Conservation (phyloP, 1,140 invertebrate species). For the Drosophila chauvacae region DNA sequence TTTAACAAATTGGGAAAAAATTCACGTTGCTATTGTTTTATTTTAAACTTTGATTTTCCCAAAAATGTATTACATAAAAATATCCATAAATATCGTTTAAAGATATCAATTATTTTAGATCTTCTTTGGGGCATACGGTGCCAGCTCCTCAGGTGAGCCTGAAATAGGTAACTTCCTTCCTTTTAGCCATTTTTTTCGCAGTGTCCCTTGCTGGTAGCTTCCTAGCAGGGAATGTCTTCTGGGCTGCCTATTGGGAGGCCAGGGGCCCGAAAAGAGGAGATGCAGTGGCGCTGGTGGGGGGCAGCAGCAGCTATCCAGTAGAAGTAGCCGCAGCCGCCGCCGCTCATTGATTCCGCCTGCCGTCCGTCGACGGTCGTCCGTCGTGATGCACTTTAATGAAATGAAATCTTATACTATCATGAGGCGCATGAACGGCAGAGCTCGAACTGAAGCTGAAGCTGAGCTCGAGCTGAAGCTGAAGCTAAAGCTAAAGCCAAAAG, state of each 20-base stretch:
- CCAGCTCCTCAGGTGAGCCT: not conserved
- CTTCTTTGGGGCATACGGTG: no score
- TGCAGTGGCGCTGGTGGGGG: not conserved
- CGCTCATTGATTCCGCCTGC: slow-evolving; percentile 77
- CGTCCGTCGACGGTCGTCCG: slow-evolving; percentile 59
- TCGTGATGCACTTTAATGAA: slow-evolving; percentile 83
- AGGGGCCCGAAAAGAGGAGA: slow-evolving; percentile 1
- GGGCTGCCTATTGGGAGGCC: slow-evolving; percentile 13
- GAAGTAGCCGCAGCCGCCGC: slow-evolving; percentile 36
- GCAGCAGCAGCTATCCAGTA: slow-evolving; percentile 52
- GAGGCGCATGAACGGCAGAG: slow-evolving; percentile 68
- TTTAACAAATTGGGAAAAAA: no score
- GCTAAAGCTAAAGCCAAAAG: slow-evolving; percentile 24
- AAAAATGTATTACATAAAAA: not conserved
- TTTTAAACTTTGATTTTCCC: no score
- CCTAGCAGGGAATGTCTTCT: slow-evolving; percentile 37
- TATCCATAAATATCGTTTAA: not conserved
- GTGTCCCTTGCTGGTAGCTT: slow-evolving; percentile 41
- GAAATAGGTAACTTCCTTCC: not conserved
- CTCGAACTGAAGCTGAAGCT: slow-evolving; percentile 25
- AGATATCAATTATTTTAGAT: no score
- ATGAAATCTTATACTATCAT: slow-evolving; percentile 84
- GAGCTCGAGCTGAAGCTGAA: slow-evolving; percentile 9
- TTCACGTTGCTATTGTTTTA: no score
- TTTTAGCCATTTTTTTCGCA: not conserved